Evolutionary conservation across 2,113 vertebrate species (phyloP).

Genomic region (Eleginops maclovinus): DNA sequence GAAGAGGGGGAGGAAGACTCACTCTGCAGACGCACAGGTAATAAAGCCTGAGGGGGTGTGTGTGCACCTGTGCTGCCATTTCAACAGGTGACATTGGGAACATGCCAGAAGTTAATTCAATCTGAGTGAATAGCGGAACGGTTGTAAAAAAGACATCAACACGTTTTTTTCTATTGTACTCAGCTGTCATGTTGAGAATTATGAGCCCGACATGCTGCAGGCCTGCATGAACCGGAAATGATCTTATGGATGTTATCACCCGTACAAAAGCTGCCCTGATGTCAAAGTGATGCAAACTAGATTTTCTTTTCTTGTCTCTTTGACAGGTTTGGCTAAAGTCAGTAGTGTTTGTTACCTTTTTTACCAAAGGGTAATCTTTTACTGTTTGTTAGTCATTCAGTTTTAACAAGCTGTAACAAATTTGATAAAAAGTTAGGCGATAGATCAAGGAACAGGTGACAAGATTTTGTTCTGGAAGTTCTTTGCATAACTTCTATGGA

Average conservation of each 20-base stretch:
- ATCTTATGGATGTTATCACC: constrained; percentile 20
- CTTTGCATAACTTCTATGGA: background rate
- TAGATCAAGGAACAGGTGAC: background rate
- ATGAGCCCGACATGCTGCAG: background rate
- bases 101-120: background rate
- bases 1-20: constrained; percentile 77
- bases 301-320: background rate
- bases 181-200: background rate
- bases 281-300: background rate
- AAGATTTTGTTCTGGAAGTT: background rate
- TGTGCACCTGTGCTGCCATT: constrained; percentile 13
- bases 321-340: background rate
- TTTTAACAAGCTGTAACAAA: too few species aligned
- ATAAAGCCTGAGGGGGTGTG: background rate
- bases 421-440: background rate
- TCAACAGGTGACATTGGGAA: background rate
- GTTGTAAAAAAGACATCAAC: background rate
- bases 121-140: background rate
- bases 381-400: background rate
- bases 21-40: constrained; percentile 86
- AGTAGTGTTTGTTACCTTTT: background rate
- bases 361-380: background rate
- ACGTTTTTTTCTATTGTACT: background rate
- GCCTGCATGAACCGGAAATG: constrained; percentile 21
- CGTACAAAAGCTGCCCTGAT: too few species aligned